Base-by-base conservation (phyloP, 2,888 invertebrate species). In the Zaprionus lineosus region DNA sequence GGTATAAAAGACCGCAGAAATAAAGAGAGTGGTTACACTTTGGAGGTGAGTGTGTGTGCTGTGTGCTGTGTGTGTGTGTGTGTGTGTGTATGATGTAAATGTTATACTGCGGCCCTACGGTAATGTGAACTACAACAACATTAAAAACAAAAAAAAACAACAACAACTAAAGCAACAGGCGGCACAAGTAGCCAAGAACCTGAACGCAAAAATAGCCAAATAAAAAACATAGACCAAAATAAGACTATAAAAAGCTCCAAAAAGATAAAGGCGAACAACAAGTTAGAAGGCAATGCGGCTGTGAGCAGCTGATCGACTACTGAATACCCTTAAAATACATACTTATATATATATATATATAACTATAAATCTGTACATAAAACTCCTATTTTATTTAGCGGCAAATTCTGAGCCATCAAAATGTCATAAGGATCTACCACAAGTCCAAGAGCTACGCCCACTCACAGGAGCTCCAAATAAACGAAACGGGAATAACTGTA, bases 101-200 rank as follows among this genome's bases (percentile, higher is more conserved):
- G 53, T 58, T 61, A 52, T 56, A 64, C 31, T 39, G 16, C 28
- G 36, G 40, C 41, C 67, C 63, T 67, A 70, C 56, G 60, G 71
- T 74, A 81, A 84, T 61, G 48, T 53, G 66, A 75, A 63, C 53
- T 74, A 55, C 52, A 66, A 40, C 44, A 58, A 21, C 9, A 48
- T 26, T 15, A 52, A 39, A 9, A 37, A 51, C 19, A 47, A 47
- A 51, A 66, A 61, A 44, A 34, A 28, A 29, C 21, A 39, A 40
- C 31, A 14, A 59, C 18, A 39, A 26, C 14, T 14, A 26, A 51
- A 46, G 33, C 21, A 8, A 39, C 19, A 46, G 18, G 11, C 18
- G 7, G 16, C 43, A 36, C 14, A 14, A 53, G 53, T 34, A 31
- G 48, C 28, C 43, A 62, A 58, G 58, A 51, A 50, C 51, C 33